These are phyloP conservation scores for Psammodynastes pulverulentus DNA, from an alignment of 2,113 vertebrate genomes.

Conservation along the genomic window DNA sequence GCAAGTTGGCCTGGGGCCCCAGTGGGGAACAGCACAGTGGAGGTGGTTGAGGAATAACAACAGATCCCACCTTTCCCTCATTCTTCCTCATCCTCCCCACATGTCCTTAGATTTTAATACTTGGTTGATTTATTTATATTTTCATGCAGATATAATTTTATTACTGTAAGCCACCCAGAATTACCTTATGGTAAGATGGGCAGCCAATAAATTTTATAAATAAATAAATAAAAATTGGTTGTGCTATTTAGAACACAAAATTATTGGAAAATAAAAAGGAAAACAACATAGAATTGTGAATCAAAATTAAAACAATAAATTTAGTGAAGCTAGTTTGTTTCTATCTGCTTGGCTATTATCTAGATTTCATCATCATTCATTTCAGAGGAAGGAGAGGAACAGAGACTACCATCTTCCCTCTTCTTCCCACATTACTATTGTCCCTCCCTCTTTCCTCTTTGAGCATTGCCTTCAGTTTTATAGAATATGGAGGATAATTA, in stretches of 20 bases:
- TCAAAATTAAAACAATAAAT: neutral
- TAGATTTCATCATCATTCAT: neutral
- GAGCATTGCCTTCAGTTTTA: neutral
- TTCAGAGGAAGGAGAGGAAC: neutral
- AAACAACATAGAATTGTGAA: neutral
- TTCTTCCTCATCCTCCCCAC: neutral
- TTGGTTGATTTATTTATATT: neutral
- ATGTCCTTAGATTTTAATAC: neutral
- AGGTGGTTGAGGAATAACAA: neutral
- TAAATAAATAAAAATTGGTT: neutral
- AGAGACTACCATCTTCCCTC: neutral
- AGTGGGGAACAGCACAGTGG: neutral
- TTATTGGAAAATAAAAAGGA: neutral
- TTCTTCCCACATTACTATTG: neutral
- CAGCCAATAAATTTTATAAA: neutral
- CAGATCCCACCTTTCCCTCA: neutral
- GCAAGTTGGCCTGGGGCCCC: neutral
- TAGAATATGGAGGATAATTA: neutral
- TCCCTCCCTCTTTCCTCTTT: neutral
- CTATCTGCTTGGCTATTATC: neutral
- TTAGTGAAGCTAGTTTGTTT: neutral
- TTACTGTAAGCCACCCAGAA: neutral
- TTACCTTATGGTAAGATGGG: neutral
- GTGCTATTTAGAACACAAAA: neutral
- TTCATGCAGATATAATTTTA: neutral